phyloP scores from a whole-genome alignment of 1,140 invertebrate genomes.

The Cyclargus thomasi region DNA sequence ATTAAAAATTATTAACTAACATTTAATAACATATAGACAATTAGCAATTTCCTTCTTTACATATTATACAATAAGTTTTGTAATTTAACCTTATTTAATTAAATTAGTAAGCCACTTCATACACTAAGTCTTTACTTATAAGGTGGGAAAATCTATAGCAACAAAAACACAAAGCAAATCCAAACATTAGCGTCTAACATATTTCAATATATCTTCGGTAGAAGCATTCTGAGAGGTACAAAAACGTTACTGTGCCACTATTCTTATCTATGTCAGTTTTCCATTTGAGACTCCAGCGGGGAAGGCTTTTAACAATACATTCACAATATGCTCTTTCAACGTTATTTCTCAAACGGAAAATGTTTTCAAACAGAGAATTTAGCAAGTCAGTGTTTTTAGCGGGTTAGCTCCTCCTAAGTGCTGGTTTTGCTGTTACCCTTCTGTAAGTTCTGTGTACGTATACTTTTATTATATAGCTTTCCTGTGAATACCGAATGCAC shows the following conservation, averaged over 20 bases:
- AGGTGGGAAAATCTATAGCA: no score
- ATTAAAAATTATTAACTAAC: no score
- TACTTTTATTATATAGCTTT: no score
- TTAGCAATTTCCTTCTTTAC: no score
- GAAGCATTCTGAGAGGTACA: background rate
- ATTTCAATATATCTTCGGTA: slow-evolving; percentile 9
- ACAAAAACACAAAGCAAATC: background rate
- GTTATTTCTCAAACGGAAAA: background rate
- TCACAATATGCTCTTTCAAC: slow-evolving; percentile 3
- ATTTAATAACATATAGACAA: no score
- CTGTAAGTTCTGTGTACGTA: no score
- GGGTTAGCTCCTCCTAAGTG: background rate
- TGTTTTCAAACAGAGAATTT: background rate
- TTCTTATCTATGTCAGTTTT: slow-evolving; percentile 15
- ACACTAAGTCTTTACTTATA: no score
- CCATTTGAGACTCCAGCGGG: slow-evolving; percentile 6
- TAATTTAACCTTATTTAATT: no score
- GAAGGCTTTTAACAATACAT: slow-evolving; percentile 13
- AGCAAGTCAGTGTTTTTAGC: background rate
- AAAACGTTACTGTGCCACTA: slow-evolving; percentile 8
- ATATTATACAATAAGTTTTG: no score
- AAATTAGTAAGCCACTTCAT: no score
- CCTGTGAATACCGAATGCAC: no score
- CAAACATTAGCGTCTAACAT: background rate
- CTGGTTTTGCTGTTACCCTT: background rate